phyloP scores from a whole-genome alignment of 2,888 invertebrate species.

The Hypomecis atomaria region DNA sequence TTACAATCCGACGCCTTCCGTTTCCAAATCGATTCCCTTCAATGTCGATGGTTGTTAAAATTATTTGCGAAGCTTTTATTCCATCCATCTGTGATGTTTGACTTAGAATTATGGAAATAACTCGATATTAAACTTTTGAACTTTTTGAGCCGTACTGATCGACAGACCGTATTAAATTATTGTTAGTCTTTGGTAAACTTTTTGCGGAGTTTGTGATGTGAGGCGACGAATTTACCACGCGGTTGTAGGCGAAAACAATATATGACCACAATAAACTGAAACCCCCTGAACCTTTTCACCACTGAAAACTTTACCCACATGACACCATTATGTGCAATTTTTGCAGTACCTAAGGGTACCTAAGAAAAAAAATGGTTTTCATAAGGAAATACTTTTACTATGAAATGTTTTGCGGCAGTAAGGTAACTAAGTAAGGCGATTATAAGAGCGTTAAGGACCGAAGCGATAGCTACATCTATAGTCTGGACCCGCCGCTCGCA shows the following conservation, averaged over 20 bases:
- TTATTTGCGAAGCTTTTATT: slow-evolving; percentile 38
- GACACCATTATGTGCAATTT: no score
- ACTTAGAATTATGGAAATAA: slow-evolving; percentile 31
- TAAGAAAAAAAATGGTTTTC: no score
- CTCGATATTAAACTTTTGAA: slow-evolving; percentile 35
- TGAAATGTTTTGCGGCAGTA: no score
- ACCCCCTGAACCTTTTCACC: no score
- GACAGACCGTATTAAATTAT: slow-evolving; percentile 33
- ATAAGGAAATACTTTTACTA: no score
- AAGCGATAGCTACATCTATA: no score
- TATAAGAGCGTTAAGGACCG: no score
- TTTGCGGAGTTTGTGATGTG: slow-evolving; percentile 15
- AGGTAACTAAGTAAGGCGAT: no score
- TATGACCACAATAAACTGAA: not conserved
- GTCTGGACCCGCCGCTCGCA: no score
- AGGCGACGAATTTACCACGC: not conserved
- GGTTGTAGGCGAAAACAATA: not conserved
- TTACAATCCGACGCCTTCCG: slow-evolving; percentile 12
- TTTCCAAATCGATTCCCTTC: slow-evolving; percentile 21
- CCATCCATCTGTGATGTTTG: slow-evolving; percentile 31
- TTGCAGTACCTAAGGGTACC: no score
- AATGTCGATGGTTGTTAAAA: slow-evolving; percentile 36
- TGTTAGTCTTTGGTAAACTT: slow-evolving; percentile 31
- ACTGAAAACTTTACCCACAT: no score
- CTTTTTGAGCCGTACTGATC: slow-evolving; percentile 33